Conservation (phyloP, 2,797 vertebrate genomes). For the Enteromius argenteus region DNA sequence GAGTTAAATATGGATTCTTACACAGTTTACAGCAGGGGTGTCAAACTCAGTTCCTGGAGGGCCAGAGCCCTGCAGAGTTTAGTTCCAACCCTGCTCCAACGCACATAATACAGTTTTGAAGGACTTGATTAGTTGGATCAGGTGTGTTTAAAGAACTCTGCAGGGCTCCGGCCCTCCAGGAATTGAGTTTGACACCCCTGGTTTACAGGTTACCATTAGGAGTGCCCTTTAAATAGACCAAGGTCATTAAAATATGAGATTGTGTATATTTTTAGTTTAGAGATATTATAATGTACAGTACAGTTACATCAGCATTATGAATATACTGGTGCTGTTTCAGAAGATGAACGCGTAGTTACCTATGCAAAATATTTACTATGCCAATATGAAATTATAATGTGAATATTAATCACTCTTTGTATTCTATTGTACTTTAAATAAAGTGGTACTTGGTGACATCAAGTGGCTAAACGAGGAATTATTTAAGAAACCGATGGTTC, state of each 20-base stretch:
- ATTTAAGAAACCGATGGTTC: background rate
- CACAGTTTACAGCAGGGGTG: too few species aligned
- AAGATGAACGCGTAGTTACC: background rate
- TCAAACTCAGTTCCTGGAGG: too few species aligned
- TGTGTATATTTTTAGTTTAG: slow-evolving; percentile 13
- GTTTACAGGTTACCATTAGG: background rate
- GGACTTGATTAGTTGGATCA: too few species aligned
- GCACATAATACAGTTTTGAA: too few species aligned
- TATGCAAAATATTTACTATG: slow-evolving; percentile 42
- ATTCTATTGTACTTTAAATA: slow-evolving; percentile 25
- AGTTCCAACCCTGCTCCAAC: too few species aligned
- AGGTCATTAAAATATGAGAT: slow-evolving; percentile 6
- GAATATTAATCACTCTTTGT: slow-evolving; percentile 15
- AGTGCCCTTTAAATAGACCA: background rate
- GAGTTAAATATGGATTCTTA: background rate
- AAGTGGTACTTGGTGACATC: slow-evolving; percentile 27
- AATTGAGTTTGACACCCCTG: too few species aligned
- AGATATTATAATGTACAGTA: background rate
- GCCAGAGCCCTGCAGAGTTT: too few species aligned
- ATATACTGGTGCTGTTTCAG: background rate
- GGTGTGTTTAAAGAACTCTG: too few species aligned
- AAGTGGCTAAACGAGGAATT: background rate
- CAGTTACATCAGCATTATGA: slow-evolving; percentile 22
- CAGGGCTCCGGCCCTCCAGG: too few species aligned
- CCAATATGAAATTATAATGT: slow-evolving; percentile 1